Evolutionary conservation across 2,888 invertebrate species (phyloP), one percentile per base, ranked within the genome.

Genomic region (Erebia palarica): DNA sequence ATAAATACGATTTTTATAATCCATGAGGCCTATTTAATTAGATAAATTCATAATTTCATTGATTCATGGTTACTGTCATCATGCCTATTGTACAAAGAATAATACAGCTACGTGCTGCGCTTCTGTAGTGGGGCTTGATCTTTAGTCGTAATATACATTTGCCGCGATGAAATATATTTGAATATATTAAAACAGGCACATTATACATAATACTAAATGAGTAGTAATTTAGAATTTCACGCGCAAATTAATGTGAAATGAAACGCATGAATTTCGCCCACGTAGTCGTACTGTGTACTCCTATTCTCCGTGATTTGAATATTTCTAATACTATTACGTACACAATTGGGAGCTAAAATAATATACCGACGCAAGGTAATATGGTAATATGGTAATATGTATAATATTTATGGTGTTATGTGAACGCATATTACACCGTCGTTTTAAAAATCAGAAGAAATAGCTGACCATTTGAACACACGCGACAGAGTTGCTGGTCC

Each of bases 271-370:
- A 55, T 55, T 55, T 55, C 55, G 10, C 55, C 3, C 55, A 16
- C 55, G 55, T 51, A 14, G 13, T n/a, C 49, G n/a, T 47, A 9
- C 3, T 10, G 8, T 44, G 13, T 47, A 47, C 13, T 47, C 59
- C 59, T 14, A 44, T 67, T 65, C 61, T 55, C 65, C 55, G 70
- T 73, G 70, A 53, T 69, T 60, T 72, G 68, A 73, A 69, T 73
- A 64, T 71, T 69, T 66, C 60, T 60, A 73, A 66, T 71, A 59
- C 66, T 66, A 73, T 69, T 71, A 61, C 65, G 68, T 36, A 49
- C 66, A 71, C 55, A 73, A 69, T 71, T 67, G 66, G 47, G 60
- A 51, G 13, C 59, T 59, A 59, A 66, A 69, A 69, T 69, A 66
- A 64, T 69, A 61, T 69, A 69, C n/a, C 51, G 27, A 65, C 49